Conservation (phyloP, 2,797 vertebrate genomes). For the Graptemys geographica region DNA sequence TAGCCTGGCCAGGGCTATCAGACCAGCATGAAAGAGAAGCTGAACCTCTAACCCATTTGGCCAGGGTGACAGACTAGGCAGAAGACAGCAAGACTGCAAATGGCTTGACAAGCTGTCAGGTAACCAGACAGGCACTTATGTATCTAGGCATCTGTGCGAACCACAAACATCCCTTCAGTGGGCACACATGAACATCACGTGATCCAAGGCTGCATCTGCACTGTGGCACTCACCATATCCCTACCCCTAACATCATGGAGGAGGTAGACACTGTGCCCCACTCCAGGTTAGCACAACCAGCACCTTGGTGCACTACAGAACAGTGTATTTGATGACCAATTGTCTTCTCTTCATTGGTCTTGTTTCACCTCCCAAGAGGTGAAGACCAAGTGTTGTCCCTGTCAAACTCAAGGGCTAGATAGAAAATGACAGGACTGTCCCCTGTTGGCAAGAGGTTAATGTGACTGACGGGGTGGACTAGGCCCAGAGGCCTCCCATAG, state of each 20-base stretch:
- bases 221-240: neutral
- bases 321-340: neutral
- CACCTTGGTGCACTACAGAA: fast-evolving
- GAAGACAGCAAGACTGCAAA: neutral
- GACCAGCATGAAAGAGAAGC: neutral
- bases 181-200: neutral
- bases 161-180: neutral
- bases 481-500: too few species aligned
- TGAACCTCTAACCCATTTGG: neutral
- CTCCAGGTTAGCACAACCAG: neutral
- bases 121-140: neutral
- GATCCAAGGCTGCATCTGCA: neutral
- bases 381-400: neutral
- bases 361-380: neutral
- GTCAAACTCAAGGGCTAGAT: neutral
- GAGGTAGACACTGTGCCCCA: neutral
- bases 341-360: neutral
- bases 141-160: neutral
- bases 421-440: neutral
- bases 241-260: neutral
- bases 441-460: neutral
- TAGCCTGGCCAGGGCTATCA: neutral
- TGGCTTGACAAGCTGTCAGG: neutral
- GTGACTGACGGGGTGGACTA: neutral
- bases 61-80: neutral